Base-by-base conservation (phyloP, 2,113 vertebrate genomes). In the Gorsachius goisagi region DNA sequence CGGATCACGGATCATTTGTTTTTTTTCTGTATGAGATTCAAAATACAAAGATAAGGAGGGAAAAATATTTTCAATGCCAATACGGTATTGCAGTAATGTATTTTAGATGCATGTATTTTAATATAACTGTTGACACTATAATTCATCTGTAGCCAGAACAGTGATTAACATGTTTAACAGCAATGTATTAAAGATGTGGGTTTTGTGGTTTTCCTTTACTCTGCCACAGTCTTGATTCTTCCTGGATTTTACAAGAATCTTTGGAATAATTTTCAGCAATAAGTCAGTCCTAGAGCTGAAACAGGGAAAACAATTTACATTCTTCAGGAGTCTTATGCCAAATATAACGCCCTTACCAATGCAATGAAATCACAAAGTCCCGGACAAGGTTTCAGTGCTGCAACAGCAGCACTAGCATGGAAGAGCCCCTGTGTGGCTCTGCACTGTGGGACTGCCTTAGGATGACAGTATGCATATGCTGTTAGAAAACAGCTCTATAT, bases 1-100 rank as follows among this genome's bases (percentile, higher is more conserved):
- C 0, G 4, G 45, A 71, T 58, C 41, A 60, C 1, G 4, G n/a
- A 47, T 37, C 18, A 0, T 44, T 80, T 39, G 12, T 7, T 0
- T 0, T 67, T 90, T 79, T 88, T 52, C 60, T 63, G 16, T 30
- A 14, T 26, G 50, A 68, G 30, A 15, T 64, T 30, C 3, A 37
- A 90, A 91, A 85, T 33, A 85, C 24, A 66, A 73, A 56, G 26
- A 35, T 17, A 64, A 1, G 6, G 0, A 79, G 22, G 44, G 14
- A 52, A 85, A 82, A 88, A 20, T 55, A 68, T 72, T 58, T 84
- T 73, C 49, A 63, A 0, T 55, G 49, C 37, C 52, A 92, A 30
- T 12, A 59, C 1, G 4, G 9, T 50, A 77, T 33, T 71, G 24
- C 30, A 80, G 32, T 52, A 85, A 85, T 27, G 2, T 47, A 68